Conservation (phyloP, 2,113 vertebrate genomes). For the Lepus americanus region DNA sequence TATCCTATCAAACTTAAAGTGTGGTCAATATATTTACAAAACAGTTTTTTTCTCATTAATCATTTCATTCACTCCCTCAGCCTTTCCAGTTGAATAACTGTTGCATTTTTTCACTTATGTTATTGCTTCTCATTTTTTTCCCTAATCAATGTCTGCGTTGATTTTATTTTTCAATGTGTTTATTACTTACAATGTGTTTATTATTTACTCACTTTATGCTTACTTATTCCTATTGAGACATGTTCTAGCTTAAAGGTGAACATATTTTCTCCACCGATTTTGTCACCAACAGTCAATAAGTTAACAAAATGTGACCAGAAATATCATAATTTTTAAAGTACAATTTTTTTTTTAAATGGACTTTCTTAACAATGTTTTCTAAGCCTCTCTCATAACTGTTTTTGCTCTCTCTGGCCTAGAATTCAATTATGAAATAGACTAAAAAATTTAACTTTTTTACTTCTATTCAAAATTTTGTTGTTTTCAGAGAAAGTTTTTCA, state of each 20-base stretch:
- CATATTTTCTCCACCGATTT: background rate
- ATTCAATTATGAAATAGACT: background rate
- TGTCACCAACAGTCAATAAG: background rate
- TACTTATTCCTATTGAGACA: background rate
- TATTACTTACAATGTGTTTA: background rate
- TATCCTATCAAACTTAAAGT: background rate
- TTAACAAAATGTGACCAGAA: background rate
- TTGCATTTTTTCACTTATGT: background rate
- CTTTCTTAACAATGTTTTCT: background rate
- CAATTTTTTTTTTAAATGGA: background rate
- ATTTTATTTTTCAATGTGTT: background rate
- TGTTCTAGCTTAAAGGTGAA: background rate
- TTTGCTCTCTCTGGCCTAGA: background rate
- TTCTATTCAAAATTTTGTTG: no score
- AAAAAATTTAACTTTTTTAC: background rate
- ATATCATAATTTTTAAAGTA: background rate
- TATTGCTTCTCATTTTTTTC: background rate
- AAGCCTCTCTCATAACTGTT: background rate
- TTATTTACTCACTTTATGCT: background rate
- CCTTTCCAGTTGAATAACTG: background rate
- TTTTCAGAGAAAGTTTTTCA: background rate
- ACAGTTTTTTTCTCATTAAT: conserved; percentile 40
- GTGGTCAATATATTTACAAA: background rate
- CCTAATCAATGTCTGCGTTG: background rate
- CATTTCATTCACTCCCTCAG: background rate